Base-by-base conservation (phyloP, 2,888 invertebrate species). In the Incurvaria masculella region DNA sequence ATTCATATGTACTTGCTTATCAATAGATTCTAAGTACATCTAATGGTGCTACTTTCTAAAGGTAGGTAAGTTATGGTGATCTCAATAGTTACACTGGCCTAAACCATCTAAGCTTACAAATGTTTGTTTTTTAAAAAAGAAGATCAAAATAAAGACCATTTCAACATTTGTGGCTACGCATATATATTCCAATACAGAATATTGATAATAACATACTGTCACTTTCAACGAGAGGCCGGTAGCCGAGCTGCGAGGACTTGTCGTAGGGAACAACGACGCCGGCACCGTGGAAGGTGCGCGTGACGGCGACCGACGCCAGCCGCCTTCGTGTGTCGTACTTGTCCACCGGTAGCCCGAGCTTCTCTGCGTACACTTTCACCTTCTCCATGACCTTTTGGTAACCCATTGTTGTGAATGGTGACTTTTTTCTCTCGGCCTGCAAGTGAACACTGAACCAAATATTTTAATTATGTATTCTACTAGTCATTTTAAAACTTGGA, bases 241-340 rank as follows among this genome's bases (percentile, higher is more conserved):
- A 97, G 0, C 97, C 97, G 4, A 93, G 62, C 60, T 92, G 85
- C 0, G 88, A 86, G 64, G 88, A 89, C 60, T 85, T 86, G 58
- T 93, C 80, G 49, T 87, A 88, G 0, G 94, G 94, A 1, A 96
- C 95, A 21, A 89, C 87, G 58, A 96, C 85, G 16, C 95, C 95
- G 41, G 87, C 86, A 49, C 85, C 85, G 65, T 94, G 92, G 57
- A 94, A 88, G 26, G 89, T 85, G 64, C 82, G 85, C 1, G 89
- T 74, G 1, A 91, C 84, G 11, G 83, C 80, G 51, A 80, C 81
- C 41, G 75, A 76, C 27, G 82, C 74, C n/a, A 88, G 75, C 44
- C 78, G 73, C 52, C 81, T 83, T 68, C 88, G 88, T 50, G 76
- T 72, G 21, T 69, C 61, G 10, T 80, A 82, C 50, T 68, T 66